phyloP scores from a whole-genome alignment of 2,113 vertebrate species.

The Pelvicachromis taeniatus region DNA sequence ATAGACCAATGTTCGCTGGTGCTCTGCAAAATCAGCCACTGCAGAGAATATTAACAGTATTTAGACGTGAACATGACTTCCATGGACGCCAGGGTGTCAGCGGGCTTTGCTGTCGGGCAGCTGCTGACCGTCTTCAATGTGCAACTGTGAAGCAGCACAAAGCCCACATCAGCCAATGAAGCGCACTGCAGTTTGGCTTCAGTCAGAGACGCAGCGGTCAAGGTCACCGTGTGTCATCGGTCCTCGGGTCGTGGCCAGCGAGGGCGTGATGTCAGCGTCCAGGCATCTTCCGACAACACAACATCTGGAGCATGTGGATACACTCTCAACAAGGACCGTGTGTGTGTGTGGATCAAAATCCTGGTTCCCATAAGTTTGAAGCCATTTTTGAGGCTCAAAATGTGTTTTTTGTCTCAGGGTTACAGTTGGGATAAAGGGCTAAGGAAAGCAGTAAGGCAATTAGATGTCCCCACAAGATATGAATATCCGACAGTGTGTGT shows the following conservation, averaged over 20 bases:
- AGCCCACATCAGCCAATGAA: neutral
- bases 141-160: neutral
- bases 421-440: too few species aligned
- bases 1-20: too few species aligned
- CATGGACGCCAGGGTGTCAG: neutral
- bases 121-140: neutral
- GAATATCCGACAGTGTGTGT: neutral
- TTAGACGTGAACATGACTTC: neutral
- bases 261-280: neutral
- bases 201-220: neutral
- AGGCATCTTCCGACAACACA: neutral
- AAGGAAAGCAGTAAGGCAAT: too few species aligned
- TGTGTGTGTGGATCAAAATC: too few species aligned
- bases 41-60: neutral
- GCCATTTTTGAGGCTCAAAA: too few species aligned
- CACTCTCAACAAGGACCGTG: neutral
- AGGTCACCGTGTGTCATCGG: neutral
- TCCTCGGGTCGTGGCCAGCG: neutral
- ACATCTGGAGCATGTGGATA: neutral
- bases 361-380: too few species aligned
- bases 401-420: too few species aligned
- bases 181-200: neutral
- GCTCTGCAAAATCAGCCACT: neutral
- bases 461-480: too few species aligned
- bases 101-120: neutral